Base-by-base conservation (phyloP, 2,797 vertebrate genomes). In the Sebastolobus alascanus region DNA sequence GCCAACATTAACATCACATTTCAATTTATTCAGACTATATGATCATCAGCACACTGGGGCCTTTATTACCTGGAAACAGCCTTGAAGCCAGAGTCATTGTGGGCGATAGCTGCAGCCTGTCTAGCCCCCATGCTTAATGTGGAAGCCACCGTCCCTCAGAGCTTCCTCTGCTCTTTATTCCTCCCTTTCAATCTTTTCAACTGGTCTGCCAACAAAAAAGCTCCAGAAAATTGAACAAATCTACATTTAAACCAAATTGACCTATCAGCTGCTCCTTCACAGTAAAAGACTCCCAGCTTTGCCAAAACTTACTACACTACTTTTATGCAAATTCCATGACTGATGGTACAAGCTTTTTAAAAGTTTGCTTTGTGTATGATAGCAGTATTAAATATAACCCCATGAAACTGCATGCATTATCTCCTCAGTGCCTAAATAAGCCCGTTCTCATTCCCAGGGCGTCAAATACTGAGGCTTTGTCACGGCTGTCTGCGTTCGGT, bases 41-140 rank as follows among this genome's bases (percentile, higher is more conserved):
- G 52, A 76, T 83, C 68, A 81, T 81, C 84, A 68, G 77, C 63
- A 72, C 67, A 64, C 9, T 14, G 25, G 55, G 31, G 73, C 68
- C 74, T 81, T 84, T 82, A 87, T 87, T 89, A 87, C 71, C 71
- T 83, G 77, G 71, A 78, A 87, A 46, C 86, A 77, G 37, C 68
- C 60, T 68, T 75, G 38, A 68, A 87, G 70, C 9, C 16, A 35
- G 40, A 84, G 61, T 79, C 66, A 72, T 22, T 70, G 82, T 84
- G 75, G 61, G 74, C 1, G 25, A 84, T 58, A 67, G 54, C 77
- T 69, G 59, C 68, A 64, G 78, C 63, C n/a, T 10, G 3, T 61
- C 27, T 61, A 10, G 10, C 37, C 63, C 6, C 60, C 46, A 20
- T 37, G 50, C 70, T 52, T 56, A 71, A 85, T 68, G 78, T 68